Evolutionary conservation across 2,113 vertebrate genomes (phyloP).

Genomic region (Herpailurus yagouaroundi): DNA sequence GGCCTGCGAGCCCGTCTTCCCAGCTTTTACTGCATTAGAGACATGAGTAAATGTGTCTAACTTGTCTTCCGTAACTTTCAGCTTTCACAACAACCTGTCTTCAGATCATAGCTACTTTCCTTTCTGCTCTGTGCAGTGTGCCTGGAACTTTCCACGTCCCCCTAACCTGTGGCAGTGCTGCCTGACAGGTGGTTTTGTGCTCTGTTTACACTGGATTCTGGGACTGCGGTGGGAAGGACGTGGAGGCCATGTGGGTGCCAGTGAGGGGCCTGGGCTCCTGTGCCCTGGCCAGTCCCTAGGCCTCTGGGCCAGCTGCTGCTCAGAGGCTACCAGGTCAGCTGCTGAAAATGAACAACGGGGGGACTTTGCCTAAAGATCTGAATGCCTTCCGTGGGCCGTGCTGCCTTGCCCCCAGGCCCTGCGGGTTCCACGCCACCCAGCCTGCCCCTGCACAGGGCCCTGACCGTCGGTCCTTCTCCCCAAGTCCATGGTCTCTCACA

Average conservation of each 20-base stretch:
- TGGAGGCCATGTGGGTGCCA: not conserved
- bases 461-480: rapidly evolving
- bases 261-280: not conserved
- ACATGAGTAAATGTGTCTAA: too few species aligned
- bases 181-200: not conserved
- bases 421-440: not conserved
- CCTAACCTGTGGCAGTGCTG: rapidly evolving
- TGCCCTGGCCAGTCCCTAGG: not conserved
- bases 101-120: too few species aligned
- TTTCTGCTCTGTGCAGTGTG: rapidly evolving
- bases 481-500: not conserved
- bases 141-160: rapidly evolving
- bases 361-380: too few species aligned
- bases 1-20: not conserved
- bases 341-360: not conserved
- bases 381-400: rapidly evolving
- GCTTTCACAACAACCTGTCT: not conserved
- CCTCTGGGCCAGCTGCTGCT: not conserved
- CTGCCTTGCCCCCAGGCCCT: not conserved
- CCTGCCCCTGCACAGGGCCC: not conserved
- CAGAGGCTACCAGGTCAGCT: not conserved
- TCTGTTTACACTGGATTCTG: not conserved
- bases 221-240: not conserved
- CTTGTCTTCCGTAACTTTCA: too few species aligned
- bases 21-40: rapidly evolving